Percentiles rank a stretch among this genome's conserved stretches.
Evolutionary conservation across 2,888 invertebrate genomes (phyloP).

Genomic region (Neuroscelio doddi): DNA sequence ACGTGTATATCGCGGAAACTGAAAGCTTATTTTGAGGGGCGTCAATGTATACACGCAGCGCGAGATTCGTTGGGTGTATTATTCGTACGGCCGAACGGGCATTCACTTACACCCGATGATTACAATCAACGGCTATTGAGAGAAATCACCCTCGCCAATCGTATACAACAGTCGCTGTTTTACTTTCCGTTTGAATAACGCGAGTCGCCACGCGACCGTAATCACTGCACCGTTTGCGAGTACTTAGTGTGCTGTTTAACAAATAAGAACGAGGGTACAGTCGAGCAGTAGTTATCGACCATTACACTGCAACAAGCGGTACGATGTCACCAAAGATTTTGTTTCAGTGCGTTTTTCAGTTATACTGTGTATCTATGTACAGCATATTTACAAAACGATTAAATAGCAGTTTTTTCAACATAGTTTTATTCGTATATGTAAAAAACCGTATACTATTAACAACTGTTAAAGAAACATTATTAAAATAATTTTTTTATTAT

Average conservation of each 20-base stretch:
- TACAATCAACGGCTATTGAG: constrained; percentile 71
- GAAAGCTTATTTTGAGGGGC: constrained; percentile 38
- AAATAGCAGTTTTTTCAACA: too few species aligned
- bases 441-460: too few species aligned
- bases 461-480: too few species aligned
- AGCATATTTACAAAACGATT: too few species aligned
- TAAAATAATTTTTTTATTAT: too few species aligned
- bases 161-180: constrained; percentile 57
- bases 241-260: constrained; percentile 67
- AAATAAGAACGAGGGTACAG: constrained; percentile 63
- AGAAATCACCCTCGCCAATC: constrained; percentile 63
- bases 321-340: constrained; percentile 63
- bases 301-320: constrained; percentile 30
- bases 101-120: constrained; percentile 70
- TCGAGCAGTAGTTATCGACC: too few species aligned
- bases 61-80: constrained; percentile 42
- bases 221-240: constrained; percentile 68
- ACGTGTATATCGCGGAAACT: constrained; percentile 34
- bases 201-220: constrained; percentile 70
- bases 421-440: too few species aligned
- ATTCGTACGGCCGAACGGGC: constrained; percentile 56
- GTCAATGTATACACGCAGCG: constrained; percentile 27
- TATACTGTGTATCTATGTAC: too few species aligned
- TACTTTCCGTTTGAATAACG: constrained; percentile 65
- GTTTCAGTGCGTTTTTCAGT: too few species aligned